Conservation (phyloP, 2,113 vertebrate species). For the Gadus macrocephalus region DNA sequence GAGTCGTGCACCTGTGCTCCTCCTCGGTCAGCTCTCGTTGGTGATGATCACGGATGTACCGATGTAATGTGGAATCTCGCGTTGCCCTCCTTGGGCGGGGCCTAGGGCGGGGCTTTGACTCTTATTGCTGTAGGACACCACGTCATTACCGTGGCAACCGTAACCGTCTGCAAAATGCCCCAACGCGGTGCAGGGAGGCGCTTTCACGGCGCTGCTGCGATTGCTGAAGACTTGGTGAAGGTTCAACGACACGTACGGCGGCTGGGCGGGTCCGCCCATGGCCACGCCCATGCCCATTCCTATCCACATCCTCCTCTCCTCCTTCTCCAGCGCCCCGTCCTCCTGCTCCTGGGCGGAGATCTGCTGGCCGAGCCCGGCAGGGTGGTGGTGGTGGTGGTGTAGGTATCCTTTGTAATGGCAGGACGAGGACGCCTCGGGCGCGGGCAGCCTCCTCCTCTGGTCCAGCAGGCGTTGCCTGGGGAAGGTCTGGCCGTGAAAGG, state of each 20-base stretch:
- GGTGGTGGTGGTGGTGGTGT: slow-evolving; percentile 36
- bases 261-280: slow-evolving; percentile 61
- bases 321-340: slow-evolving; percentile 42
- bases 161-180: slow-evolving; percentile 64
- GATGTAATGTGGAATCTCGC: slow-evolving; percentile 80
- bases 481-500: slow-evolving; percentile 66
- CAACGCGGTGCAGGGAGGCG: slow-evolving; percentile 60
- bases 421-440: slow-evolving; percentile 58
- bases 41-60: slow-evolving; percentile 91
- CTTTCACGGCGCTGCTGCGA: slow-evolving; percentile 69
- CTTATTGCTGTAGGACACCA: slow-evolving; percentile 65
- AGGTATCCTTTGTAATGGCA: slow-evolving; percentile 50
- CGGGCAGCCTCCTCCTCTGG: slow-evolving; percentile 70
- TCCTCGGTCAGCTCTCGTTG: slow-evolving; percentile 82
- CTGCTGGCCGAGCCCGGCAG: slow-evolving; percentile 38
- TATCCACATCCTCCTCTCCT: slow-evolving; percentile 49
- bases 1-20: not conserved
- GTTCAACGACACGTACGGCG: slow-evolving; percentile 82
- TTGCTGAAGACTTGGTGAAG: slow-evolving; percentile 83
- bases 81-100: slow-evolving; percentile 72
- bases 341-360: slow-evolving; percentile 44
- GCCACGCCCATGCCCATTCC: slow-evolving; percentile 48
- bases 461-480: slow-evolving; percentile 73
- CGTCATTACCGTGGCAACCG: slow-evolving; percentile 60
- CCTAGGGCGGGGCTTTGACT: slow-evolving; percentile 73